Percentiles rank a stretch among this genome's conserved stretches.
Conservation (phyloP, 2,888 invertebrate species). For the Acleris literana region DNA sequence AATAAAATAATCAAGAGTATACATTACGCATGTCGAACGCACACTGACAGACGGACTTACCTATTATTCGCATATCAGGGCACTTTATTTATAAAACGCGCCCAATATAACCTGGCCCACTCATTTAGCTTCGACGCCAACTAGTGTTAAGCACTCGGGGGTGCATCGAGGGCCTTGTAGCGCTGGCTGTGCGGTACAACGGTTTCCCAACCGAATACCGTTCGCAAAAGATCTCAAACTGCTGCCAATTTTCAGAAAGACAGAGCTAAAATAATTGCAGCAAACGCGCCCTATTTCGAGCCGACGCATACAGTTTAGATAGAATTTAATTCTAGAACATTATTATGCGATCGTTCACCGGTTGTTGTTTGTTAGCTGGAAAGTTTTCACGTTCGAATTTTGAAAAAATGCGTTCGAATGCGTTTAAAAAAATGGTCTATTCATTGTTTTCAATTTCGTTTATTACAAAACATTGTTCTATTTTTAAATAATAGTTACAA, state of each 20-base stretch:
- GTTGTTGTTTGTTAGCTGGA: slow-evolving; percentile 47
- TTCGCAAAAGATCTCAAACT: slow-evolving; percentile 77
- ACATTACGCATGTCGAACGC: slow-evolving; percentile 53
- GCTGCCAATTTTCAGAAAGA: slow-evolving; percentile 84
- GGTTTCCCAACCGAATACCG: slow-evolving; percentile 82
- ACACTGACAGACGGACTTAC: slow-evolving; percentile 65
- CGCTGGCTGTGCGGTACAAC: slow-evolving; percentile 66
- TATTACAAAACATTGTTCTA: too few species aligned
- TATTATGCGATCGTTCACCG: slow-evolving; percentile 65
- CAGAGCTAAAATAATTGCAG: slow-evolving; percentile 82
- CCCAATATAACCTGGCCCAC: slow-evolving; percentile 65
- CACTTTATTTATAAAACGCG: slow-evolving; percentile 77
- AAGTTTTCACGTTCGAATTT: slow-evolving; percentile 39
- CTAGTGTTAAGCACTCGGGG: slow-evolving; percentile 44
- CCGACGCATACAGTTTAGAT: slow-evolving; percentile 71
- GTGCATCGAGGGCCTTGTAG: slow-evolving; percentile 57
- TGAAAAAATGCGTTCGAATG: background rate
- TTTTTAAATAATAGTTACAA: background rate
- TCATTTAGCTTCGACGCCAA: slow-evolving; percentile 51
- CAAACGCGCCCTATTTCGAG: slow-evolving; percentile 82
- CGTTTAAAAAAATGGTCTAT: background rate
- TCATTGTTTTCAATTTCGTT: background rate
- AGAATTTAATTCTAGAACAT: slow-evolving; percentile 75
- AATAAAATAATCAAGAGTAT: slow-evolving; percentile 56
- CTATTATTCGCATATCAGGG: slow-evolving; percentile 80